These are phyloP conservation scores for Xanthostigma xanthostigma DNA, from an alignment of 2,888 invertebrate species.

Conservation along the genomic window DNA sequence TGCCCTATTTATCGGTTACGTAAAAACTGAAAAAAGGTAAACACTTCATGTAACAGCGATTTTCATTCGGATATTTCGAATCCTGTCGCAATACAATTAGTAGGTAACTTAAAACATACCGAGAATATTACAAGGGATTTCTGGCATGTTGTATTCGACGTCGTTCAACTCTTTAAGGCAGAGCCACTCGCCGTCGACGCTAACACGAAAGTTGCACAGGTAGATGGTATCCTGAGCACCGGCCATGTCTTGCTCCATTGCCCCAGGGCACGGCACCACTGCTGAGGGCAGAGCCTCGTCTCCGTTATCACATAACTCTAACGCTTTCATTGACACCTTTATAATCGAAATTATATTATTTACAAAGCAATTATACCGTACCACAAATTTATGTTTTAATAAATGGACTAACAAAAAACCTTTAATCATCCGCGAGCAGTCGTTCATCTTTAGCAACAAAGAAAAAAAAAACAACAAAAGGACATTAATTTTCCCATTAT, in stretches of 20 bases:
- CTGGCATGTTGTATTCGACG: slow-evolving; percentile 59
- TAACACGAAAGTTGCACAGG: slow-evolving; percentile 91
- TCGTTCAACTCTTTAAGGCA: slow-evolving; percentile 89
- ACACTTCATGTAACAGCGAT: too few relatives aligned
- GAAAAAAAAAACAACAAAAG: too few relatives aligned
- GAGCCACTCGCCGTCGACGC: slow-evolving; percentile 94
- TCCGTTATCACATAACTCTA: slow-evolving; percentile 15
- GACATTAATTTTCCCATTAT: too few relatives aligned
- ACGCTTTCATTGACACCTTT: slow-evolving; percentile 23
- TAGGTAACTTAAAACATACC: slow-evolving; percentile 22
- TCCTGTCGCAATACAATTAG: background rate
- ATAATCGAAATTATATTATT: too few relatives aligned
- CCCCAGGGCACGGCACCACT: slow-evolving; percentile 14
- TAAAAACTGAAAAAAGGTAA: too few relatives aligned
- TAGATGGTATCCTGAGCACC: slow-evolving; percentile 94
- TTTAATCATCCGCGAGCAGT: too few relatives aligned
- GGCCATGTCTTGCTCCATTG: slow-evolving; percentile 51
- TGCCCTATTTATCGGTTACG: too few relatives aligned
- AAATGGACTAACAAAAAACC: too few relatives aligned
- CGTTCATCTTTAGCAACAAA: too few relatives aligned
- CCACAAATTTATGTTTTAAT: too few relatives aligned
- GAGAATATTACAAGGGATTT: slow-evolving; percentile 40
- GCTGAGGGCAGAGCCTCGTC: too few relatives aligned
- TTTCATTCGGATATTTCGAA: background rate
- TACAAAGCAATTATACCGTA: too few relatives aligned